These are phyloP conservation scores for Thunnus thynnus DNA, from an alignment of 2,113 vertebrate species.

Conservation along the genomic window DNA sequence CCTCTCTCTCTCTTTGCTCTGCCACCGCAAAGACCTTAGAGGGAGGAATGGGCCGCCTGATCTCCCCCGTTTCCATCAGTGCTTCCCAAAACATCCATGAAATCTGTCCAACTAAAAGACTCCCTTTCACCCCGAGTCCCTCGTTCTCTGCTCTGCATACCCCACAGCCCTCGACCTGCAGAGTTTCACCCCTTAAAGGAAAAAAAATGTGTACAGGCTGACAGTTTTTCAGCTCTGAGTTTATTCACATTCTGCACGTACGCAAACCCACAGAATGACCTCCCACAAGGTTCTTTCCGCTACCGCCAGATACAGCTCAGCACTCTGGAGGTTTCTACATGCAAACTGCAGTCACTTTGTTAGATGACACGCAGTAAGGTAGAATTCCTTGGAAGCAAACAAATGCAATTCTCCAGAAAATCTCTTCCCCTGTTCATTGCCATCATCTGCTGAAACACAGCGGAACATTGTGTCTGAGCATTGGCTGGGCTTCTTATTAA, in stretches of 20 bases:
- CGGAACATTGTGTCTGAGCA: slow-evolving; percentile 61
- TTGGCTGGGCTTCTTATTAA: slow-evolving; percentile 36
- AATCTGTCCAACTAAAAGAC: slow-evolving; percentile 75
- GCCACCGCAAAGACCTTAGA: slow-evolving; percentile 64
- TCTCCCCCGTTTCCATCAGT: slow-evolving; percentile 63
- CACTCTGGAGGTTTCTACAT: slow-evolving; percentile 30
- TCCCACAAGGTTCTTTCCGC: slow-evolving; percentile 57
- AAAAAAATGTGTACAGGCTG: slow-evolving; percentile 65
- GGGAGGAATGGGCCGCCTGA: slow-evolving; percentile 55
- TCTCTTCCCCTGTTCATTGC: slow-evolving; percentile 20
- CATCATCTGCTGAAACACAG: slow-evolving; percentile 61
- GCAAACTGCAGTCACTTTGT: slow-evolving; percentile 51
- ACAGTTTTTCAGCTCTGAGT: slow-evolving; percentile 57
- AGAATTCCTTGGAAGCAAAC: slow-evolving; percentile 59
- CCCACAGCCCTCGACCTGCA: slow-evolving; percentile 51
- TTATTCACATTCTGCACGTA: slow-evolving; percentile 77
- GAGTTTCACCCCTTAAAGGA: slow-evolving; percentile 67
- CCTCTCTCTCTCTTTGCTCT: slow-evolving; percentile 47
- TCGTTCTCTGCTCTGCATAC: neutral
- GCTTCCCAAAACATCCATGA: slow-evolving; percentile 72
- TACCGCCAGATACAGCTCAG: slow-evolving; percentile 28
- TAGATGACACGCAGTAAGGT: slow-evolving; percentile 59
- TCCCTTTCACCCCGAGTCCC: slow-evolving; percentile 72
- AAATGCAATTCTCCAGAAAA: slow-evolving; percentile 45
- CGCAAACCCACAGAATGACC: slow-evolving; percentile 61